A percentile compares a stretch with the other conserved stretches of the same genome.
Conservation (phyloP, 2,888 invertebrate genomes). For the Hofmannophila pseudospretella region DNA sequence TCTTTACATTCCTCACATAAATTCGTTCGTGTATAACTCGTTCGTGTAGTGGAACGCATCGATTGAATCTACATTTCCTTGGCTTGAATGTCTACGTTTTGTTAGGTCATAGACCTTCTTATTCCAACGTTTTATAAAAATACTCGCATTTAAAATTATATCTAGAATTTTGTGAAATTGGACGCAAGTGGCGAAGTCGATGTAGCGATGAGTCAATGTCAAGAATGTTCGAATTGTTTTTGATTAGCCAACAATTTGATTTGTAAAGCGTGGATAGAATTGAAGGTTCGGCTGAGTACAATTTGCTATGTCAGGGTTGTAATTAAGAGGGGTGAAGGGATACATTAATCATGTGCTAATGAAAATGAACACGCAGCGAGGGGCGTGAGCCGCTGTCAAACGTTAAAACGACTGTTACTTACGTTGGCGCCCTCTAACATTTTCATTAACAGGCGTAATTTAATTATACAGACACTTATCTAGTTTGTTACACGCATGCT, state of each 20-base stretch:
- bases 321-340: conserved; percentile 17
- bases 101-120: background rate
- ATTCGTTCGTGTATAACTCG: no score
- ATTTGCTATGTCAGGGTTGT: conserved; percentile 4
- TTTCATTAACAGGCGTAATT: conserved; percentile 1
- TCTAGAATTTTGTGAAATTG: conserved; percentile 29
- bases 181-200: conserved; percentile 36
- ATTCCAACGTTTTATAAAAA: conserved; percentile 11
- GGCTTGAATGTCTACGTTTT: background rate
- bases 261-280: conserved; percentile 1
- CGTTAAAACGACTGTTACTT: conserved; percentile 27
- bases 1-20: background rate
- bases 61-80: no score
- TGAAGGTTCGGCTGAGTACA: background rate
- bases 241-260: conserved; percentile 12
- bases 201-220: conserved; percentile 42
- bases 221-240: conserved; percentile 35
- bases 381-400: conserved; percentile 36
- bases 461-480: background rate
- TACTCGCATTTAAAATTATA: conserved; percentile 25
- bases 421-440: conserved; percentile 14
- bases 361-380: conserved; percentile 31
- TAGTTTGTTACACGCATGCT: background rate
- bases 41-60: no score
- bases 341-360: conserved; percentile 34